Base-by-base conservation (phyloP, 2,797 vertebrate genomes). In the Corythornis leucogaster region DNA sequence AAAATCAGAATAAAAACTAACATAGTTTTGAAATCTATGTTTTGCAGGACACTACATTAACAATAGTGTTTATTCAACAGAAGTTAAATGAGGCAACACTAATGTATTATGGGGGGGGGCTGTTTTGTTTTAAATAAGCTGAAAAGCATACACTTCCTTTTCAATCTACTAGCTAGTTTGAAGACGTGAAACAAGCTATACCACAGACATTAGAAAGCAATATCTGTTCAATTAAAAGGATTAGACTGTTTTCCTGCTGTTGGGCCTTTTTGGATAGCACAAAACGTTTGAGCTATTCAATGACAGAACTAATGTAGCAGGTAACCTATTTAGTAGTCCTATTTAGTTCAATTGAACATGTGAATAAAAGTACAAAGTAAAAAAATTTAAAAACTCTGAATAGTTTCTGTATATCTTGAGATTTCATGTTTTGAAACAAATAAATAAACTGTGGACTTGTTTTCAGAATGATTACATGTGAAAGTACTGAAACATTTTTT, bases 161-260 rank as follows among this genome's bases (percentile, higher is more conserved):
- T 58, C 24, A 88, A 38, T 42, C 6, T 50, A 61, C 70, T 5
- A 57, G 11, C 5, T 58, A 82, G 38, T 67, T 42, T 91, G 12
- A 33, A 68, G 31, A 15, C 15, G 11, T 9, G 21, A 82, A 89
- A 48, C 0, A 7, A 73, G 25, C 12, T 69, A 21, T 33, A 31
- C 13, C 12, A 40, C 30, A 45, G 6, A 0, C 0, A 1, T 53
- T 38, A 69, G 11, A 35, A 10, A 79, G 26, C 5, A 45, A 58
- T 58, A 58, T 4, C 21, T 50, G 31, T 45, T 70, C 45, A 71
- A 10, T 12, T 61, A 80, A 82, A 54, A 95, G 50, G 11, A 3
- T 78, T 17, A 68, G 19, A 26, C 25, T 31, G 6, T 69, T 64
- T 12, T 58, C 13, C 42, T 67, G 4, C 2, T 61, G 6, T 4